Conservation (phyloP, 2,113 vertebrate species). For the Calonectris borealis region DNA sequence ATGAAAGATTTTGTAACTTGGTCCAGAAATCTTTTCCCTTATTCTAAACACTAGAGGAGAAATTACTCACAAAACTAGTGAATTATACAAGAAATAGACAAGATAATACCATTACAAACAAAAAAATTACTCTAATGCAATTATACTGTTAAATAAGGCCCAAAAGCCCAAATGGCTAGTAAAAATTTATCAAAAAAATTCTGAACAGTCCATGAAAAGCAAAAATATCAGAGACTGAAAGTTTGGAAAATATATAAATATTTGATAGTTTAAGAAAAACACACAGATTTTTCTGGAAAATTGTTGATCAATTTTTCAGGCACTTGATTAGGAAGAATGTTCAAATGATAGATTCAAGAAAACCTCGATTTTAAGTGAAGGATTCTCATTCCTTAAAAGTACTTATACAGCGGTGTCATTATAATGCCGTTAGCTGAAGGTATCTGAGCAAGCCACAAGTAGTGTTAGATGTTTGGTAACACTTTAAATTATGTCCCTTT, state of each 20-base stretch:
- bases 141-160: not conserved
- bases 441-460: not conserved
- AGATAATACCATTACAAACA: not conserved
- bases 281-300: not conserved
- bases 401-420: not conserved
- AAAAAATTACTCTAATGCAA: not conserved
- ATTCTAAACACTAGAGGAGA: not conserved
- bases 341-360: not conserved
- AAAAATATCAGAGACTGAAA: not conserved
- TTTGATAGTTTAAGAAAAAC: not conserved
- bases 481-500: not conserved
- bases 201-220: not conserved
- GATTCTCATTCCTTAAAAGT: not conserved
- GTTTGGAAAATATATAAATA: not conserved
- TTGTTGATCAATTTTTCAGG: not conserved
- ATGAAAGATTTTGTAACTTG: not conserved
- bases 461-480: not conserved
- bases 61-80: not conserved
- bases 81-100: not conserved
- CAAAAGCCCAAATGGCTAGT: not conserved
- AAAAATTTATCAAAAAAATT: not conserved
- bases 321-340: not conserved
- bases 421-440: not conserved
- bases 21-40: not conserved
- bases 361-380: not conserved